Evolutionary conservation across 1,140 invertebrate genomes (phyloP).

Genomic region (Bombus confusus): DNA sequence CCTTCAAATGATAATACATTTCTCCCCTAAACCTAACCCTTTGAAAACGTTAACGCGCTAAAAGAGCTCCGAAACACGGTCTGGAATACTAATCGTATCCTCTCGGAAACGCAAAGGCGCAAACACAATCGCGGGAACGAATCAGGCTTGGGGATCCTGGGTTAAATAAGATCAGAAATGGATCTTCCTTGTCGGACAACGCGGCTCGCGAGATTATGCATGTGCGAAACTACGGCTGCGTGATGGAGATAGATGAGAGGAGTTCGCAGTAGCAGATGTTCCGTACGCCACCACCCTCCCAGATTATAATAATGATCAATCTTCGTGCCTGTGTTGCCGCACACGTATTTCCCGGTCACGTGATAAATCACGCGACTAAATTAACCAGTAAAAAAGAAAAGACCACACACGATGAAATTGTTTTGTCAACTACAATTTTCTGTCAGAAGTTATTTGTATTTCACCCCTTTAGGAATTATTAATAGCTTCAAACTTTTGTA

Average conservation of each 20-base stretch:
- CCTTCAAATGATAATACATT: no score
- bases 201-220: conserved; percentile 21
- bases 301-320: conserved; percentile 58
- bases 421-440: conserved; percentile 11
- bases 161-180: conserved; percentile 35
- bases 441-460: no score
- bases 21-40: no score
- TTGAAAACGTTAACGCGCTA: background rate
- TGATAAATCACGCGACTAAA: conserved; percentile 37
- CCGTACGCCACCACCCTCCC: conserved; percentile 6
- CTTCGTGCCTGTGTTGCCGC: conserved; percentile 30
- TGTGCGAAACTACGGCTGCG: conserved; percentile 37
- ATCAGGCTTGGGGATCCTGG: background rate
- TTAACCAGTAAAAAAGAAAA: conserved; percentile 13
- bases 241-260: conserved; percentile 51
- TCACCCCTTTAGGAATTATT: background rate
- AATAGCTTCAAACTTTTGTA: background rate
- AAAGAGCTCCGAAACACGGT: background rate
- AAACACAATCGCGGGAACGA: background rate
- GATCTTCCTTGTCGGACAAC: conserved; percentile 30
- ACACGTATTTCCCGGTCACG: background rate
- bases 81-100: background rate
- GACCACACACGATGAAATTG: conserved; percentile 13
- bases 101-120: conserved; percentile 3
- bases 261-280: conserved; percentile 54